phyloP scores from a whole-genome alignment of 2,797 vertebrate genomes.

The Melanogrammus aeglefinus region DNA sequence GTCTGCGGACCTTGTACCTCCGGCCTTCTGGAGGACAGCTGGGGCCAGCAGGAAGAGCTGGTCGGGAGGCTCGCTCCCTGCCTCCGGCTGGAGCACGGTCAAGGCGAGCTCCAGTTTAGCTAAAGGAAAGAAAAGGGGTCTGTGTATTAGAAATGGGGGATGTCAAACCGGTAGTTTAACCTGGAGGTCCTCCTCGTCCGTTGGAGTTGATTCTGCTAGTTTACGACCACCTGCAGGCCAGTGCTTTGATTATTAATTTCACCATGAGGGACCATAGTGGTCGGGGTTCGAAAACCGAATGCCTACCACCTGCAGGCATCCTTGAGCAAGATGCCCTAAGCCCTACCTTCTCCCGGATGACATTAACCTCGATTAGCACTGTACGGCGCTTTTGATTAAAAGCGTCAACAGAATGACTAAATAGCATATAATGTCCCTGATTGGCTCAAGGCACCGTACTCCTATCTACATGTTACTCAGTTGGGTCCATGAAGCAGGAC shows the following conservation, averaged over 20 bases:
- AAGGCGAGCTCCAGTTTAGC: slow-evolving; percentile 82
- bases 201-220: too few species aligned
- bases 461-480: slow-evolving; percentile 67
- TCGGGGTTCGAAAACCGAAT: not conserved
- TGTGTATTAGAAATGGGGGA: not conserved
- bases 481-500: slow-evolving; percentile 77
- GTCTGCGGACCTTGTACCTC: too few species aligned
- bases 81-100: slow-evolving; percentile 70
- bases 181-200: too few species aligned
- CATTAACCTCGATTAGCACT: not conserved
- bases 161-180: not conserved
- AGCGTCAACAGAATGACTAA: not conserved
- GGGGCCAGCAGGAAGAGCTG: slow-evolving; percentile 82
- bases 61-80: slow-evolving; percentile 69
- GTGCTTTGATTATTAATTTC: not conserved
- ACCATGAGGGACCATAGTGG: not conserved
- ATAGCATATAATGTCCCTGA: not conserved
- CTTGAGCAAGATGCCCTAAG: not conserved
- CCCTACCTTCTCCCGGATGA: not conserved
- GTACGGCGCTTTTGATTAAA: not conserved
- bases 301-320: not conserved
- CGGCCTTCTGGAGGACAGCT: slow-evolving; percentile 76
- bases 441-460: not conserved
- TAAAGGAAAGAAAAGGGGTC: slow-evolving; percentile 50
- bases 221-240: not conserved